phyloP scores from a whole-genome alignment of 2,113 vertebrate species.

The Datnioides undecimradiatus region DNA sequence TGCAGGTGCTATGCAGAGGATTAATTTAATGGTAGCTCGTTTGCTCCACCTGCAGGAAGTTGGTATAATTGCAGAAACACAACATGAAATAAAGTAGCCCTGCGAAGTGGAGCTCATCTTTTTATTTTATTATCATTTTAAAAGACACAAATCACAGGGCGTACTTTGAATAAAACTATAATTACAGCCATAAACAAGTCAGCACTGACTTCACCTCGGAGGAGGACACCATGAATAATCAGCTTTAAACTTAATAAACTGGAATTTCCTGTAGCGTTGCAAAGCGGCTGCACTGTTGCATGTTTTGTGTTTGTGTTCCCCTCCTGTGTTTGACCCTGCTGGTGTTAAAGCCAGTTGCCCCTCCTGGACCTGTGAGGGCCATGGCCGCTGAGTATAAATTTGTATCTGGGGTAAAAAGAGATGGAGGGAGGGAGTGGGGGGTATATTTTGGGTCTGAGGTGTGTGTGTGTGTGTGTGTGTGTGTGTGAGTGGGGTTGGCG shows the following conservation, averaged over 20 bases:
- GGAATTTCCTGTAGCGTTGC: background rate
- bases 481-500: background rate
- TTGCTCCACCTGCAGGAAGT: background rate
- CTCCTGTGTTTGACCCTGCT: background rate
- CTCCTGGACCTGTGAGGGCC: conserved; percentile 10
- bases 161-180: background rate
- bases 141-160: background rate
- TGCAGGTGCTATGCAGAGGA: too few relatives aligned
- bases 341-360: conserved; percentile 7
- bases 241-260: background rate
- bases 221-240: background rate
- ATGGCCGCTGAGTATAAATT: conserved; percentile 41
- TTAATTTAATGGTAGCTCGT: too few relatives aligned
- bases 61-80: background rate
- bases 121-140: background rate
- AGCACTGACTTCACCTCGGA: too few relatives aligned
- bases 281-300: background rate
- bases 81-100: background rate
- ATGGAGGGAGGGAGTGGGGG: conserved; percentile 25
- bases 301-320: background rate
- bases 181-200: background rate
- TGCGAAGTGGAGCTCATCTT: background rate
- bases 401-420: conserved; percentile 69
- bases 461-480: conserved; percentile 6
- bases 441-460: conserved; percentile 74